phyloP scores from a whole-genome alignment of 2,113 vertebrate species.

The Amphilophus citrinellus region DNA sequence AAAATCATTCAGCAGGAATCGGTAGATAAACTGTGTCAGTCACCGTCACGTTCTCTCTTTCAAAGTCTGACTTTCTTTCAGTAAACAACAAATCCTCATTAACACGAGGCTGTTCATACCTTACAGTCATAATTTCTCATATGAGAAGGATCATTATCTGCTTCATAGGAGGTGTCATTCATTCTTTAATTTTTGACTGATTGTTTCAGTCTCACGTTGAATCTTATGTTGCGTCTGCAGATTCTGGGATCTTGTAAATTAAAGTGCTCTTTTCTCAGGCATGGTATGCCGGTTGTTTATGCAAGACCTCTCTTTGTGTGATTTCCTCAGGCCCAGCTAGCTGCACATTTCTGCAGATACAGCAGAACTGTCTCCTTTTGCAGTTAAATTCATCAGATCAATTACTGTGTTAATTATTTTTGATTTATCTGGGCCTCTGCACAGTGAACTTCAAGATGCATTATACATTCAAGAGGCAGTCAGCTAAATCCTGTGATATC shows the following conservation, averaged over 20 bases:
- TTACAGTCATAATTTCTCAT: background rate
- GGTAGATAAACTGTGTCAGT: background rate
- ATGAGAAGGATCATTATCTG: constrained; percentile 26
- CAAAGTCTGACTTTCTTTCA: background rate
- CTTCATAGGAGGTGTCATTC: constrained; percentile 24
- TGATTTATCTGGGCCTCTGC: constrained; percentile 72
- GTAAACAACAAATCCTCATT: background rate
- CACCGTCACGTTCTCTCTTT: background rate
- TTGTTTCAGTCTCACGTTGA: constrained; percentile 38
- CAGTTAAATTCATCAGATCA: constrained; percentile 69
- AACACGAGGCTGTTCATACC: background rate
- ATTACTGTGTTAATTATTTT: constrained; percentile 78
- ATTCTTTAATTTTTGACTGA: constrained; percentile 17
- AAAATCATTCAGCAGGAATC: background rate
- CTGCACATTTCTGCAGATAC: constrained; percentile 56
- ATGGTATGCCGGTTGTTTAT: constrained; percentile 54
- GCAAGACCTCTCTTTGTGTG: constrained; percentile 36
- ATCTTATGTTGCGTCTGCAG: constrained; percentile 2
- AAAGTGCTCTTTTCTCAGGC: constrained; percentile 50
- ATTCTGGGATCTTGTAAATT: constrained; percentile 49
- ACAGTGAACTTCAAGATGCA: constrained; percentile 47
- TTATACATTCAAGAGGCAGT: constrained; percentile 57
- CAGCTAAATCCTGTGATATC: constrained; percentile 54
- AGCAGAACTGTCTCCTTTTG: constrained; percentile 69
- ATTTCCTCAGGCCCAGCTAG: constrained; percentile 43